These are phyloP conservation scores for Melozone crissalis DNA, from an alignment of 2,113 vertebrate genomes.

Conservation along the genomic window DNA sequence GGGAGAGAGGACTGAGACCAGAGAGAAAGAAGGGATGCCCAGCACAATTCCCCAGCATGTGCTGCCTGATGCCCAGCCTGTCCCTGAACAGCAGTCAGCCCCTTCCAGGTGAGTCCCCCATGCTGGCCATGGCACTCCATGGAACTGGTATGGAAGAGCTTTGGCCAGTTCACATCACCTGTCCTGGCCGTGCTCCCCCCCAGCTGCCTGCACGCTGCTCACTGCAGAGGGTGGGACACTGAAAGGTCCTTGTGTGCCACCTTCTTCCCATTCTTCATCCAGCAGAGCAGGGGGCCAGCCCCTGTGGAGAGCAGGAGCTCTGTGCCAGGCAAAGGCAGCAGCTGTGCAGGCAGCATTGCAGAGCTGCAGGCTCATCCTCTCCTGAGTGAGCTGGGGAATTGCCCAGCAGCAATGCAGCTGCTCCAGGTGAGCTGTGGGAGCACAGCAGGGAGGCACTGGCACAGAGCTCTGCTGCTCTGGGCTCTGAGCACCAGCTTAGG, in stretches of 20 bases:
- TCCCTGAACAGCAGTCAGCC: rapidly evolving
- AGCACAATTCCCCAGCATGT: neutral
- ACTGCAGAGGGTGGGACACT: neutral
- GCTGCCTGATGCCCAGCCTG: neutral
- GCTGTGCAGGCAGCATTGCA: neutral
- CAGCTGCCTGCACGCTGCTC: no score
- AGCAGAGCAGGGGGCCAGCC: neutral
- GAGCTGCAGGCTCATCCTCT: neutral
- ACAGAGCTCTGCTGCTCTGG: neutral
- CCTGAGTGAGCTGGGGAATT: neutral
- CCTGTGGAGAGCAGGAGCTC: neutral
- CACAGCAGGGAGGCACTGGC: neutral
- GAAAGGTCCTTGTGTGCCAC: no score
- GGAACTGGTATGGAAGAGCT: neutral
- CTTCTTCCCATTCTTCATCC: neutral
- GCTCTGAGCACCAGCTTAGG: neutral
- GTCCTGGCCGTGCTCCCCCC: neutral
- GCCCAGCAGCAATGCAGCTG: neutral
- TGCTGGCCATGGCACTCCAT: no score
- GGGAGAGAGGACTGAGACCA: neutral
- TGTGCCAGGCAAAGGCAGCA: neutral
- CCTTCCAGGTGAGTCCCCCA: neutral
- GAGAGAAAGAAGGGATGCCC: neutral
- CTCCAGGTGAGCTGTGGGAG: neutral
- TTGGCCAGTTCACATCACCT: neutral